A percentile compares a stretch with the other conserved stretches of the same genome.
These are phyloP conservation scores for Drosophila borealis DNA, from an alignment of 2,888 invertebrate species.

Conservation along the genomic window DNA sequence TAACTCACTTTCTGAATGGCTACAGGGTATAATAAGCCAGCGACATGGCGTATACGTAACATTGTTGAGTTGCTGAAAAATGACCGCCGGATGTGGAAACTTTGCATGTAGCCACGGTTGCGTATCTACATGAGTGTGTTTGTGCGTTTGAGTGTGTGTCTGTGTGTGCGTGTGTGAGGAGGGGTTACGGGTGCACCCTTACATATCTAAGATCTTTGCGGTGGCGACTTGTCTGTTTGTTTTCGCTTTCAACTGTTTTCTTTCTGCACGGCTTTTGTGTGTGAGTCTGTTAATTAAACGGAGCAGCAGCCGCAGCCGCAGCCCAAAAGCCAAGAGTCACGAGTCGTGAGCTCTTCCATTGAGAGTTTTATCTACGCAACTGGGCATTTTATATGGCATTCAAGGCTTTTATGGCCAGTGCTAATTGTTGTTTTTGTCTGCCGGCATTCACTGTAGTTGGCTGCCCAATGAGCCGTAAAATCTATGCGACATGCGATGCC, in stretches of 20 bases:
- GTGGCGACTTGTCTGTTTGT: constrained; percentile 50
- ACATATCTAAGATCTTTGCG: constrained; percentile 63
- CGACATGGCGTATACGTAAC: constrained; percentile 65
- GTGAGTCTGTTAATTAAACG: constrained; percentile 66
- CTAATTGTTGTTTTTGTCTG: constrained; percentile 64
- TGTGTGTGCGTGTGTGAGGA: background rate
- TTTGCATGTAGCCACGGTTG: constrained; percentile 52
- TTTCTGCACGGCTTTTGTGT: background rate
- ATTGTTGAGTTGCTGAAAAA: constrained; percentile 68
- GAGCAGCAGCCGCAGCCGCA: constrained; percentile 33
- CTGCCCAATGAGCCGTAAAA: constrained; percentile 67
- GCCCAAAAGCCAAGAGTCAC: constrained; percentile 57
- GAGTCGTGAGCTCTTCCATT: constrained; percentile 47
- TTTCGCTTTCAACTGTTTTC: constrained; percentile 58
- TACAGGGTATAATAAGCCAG: constrained; percentile 37
- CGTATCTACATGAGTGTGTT: constrained; percentile 14
- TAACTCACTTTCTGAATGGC: background rate
- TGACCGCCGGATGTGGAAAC: constrained; percentile 62
- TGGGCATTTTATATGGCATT: constrained; percentile 48
- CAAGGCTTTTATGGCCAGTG: constrained; percentile 65
- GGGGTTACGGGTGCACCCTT: background rate
- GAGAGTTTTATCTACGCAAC: constrained; percentile 42
- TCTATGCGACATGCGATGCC: constrained; percentile 76
- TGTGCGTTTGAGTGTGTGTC: constrained; percentile 6
- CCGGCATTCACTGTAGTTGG: constrained; percentile 13